These are phyloP conservation scores for Eueremaeus valkanovi DNA, from an alignment of 2,888 invertebrate genomes.

Conservation along the genomic window DNA sequence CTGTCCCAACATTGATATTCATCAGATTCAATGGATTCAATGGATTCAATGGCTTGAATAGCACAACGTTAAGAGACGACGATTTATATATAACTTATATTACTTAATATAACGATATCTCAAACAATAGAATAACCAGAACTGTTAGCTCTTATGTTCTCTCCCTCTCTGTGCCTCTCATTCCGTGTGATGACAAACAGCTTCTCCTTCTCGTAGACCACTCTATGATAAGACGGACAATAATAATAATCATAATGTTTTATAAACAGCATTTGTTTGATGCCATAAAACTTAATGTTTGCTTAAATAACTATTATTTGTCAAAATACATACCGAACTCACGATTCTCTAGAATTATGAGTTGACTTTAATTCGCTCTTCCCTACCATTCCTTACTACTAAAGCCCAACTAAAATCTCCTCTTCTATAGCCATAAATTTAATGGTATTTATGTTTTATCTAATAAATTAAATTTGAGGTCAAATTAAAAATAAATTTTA, in stretches of 20 bases:
- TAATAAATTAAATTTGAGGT: conserved; percentile 13
- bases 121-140: conserved; percentile 31
- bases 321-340: neutral
- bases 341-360: conserved; percentile 10
- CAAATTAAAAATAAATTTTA: neutral
- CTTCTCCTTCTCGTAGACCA: neutral
- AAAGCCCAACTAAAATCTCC: neutral
- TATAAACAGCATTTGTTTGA: conserved; percentile 28
- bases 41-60: neutral
- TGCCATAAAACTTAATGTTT: conserved; percentile 33
- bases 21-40: neutral
- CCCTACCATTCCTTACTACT: neutral
- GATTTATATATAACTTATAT: conserved; percentile 35
- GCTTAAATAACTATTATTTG: conserved; percentile 33
- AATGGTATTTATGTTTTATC: neutral
- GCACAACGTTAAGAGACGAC: conserved; percentile 7
- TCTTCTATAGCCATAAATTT: neutral
- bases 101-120: conserved; percentile 25
- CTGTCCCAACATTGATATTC: conserved; percentile 31
- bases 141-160: conserved; percentile 9
- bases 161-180: neutral
- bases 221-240: conserved; percentile 16
- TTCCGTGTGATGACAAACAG: neutral
- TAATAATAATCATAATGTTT: conserved; percentile 27
- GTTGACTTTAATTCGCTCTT: neutral